phyloP scores from a whole-genome alignment of 2,888 invertebrate genomes.

The Ametastegia equiseti region DNA sequence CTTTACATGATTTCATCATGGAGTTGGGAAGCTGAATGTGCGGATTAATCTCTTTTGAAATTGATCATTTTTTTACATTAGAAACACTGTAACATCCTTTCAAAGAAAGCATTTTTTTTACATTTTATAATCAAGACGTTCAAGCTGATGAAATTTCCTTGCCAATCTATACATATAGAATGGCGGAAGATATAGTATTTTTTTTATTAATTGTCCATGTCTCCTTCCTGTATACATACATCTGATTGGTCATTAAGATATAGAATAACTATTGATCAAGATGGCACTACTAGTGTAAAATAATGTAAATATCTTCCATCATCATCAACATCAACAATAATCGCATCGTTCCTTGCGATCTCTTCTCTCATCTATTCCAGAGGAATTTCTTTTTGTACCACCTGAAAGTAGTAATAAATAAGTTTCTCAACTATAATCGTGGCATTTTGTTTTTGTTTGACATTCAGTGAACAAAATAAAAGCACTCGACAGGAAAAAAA shows the following conservation, averaged over 20 bases:
- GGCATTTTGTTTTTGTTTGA: background rate
- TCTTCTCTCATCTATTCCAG: slow-evolving; percentile 77
- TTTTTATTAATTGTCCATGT: slow-evolving; percentile 37
- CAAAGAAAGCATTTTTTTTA: background rate
- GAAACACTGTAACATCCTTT: too few relatives aligned
- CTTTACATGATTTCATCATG: slow-evolving; percentile 66
- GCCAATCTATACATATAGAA: slow-evolving; percentile 3
- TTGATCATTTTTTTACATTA: background rate
- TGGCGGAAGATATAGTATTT: slow-evolving; percentile 37
- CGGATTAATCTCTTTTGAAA: background rate
- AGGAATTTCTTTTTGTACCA: slow-evolving; percentile 86
- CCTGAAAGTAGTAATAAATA: slow-evolving; percentile 78
- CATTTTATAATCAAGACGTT: background rate
- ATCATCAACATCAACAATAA: slow-evolving; percentile 50
- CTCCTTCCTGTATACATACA: background rate
- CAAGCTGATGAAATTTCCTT: background rate
- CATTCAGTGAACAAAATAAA: background rate
- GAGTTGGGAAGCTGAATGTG: slow-evolving; percentile 59
- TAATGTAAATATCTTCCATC: slow-evolving; percentile 46
- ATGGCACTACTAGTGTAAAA: slow-evolving; percentile 43
- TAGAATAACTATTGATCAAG: slow-evolving; percentile 51
- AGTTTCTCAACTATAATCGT: background rate
- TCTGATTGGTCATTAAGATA: slow-evolving; percentile 44
- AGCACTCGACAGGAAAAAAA: slow-evolving; percentile 7
- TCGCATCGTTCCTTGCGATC: slow-evolving; percentile 48